phyloP scores from a whole-genome alignment of 2,888 invertebrate species.

The Capitulum mitella region DNA sequence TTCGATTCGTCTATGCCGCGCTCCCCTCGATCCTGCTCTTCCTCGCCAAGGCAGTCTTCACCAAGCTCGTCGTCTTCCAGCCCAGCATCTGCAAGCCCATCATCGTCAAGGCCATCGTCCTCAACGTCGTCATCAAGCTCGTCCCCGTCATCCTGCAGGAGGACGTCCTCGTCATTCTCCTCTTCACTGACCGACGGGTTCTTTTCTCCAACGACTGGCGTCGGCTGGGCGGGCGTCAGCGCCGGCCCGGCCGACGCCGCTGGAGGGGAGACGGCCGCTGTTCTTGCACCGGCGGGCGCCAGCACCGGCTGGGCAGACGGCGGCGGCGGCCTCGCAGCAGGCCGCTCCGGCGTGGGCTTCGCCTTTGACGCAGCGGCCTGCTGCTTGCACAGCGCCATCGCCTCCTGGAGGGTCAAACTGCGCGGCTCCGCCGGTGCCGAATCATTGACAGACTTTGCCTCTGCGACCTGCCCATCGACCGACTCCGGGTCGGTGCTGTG shows the following conservation, averaged over 20 bases:
- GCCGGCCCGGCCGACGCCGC: too few species aligned
- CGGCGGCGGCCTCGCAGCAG: neutral
- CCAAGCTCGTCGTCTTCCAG: neutral
- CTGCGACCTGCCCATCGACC: too few species aligned
- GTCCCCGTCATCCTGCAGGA: neutral
- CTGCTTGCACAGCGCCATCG: neutral
- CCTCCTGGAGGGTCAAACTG: conserved; percentile 6
- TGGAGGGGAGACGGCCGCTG: too few species aligned
- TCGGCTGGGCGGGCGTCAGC: too few species aligned
- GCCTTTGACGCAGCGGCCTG: neutral
- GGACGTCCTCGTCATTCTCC: neutral
- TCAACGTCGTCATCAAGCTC: neutral
- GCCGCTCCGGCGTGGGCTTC: neutral
- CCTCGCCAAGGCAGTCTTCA: too few species aligned
- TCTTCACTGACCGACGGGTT: neutral
- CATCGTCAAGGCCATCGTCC: neutral
- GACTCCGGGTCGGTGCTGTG: too few species aligned
- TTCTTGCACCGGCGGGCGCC: too few species aligned
- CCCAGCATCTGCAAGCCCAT: neutral
- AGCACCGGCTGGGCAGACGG: too few species aligned
- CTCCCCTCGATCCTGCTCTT: too few species aligned
- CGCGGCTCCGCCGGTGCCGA: neutral
- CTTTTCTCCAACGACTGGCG: neutral
- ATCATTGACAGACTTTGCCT: too few species aligned
- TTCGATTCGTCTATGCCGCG: too few species aligned